A percentile compares a stretch with the other conserved stretches of the same genome.
These are phyloP conservation scores for Beroe forskalii DNA, from an alignment of 37 sponge, comb jelly and placozoan genomes.

Conservation along the genomic window DNA sequence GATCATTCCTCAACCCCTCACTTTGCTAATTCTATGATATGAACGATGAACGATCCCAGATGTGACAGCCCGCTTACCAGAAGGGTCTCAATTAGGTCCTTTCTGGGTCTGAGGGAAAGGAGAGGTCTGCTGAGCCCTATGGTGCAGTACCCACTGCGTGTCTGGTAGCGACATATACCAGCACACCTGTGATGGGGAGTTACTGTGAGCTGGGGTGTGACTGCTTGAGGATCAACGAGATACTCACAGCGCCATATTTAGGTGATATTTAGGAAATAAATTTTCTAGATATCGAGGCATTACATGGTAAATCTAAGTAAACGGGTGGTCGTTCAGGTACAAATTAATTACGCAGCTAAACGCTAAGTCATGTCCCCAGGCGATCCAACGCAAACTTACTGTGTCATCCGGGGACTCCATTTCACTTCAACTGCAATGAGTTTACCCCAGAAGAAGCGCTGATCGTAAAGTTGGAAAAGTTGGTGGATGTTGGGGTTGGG, in stretches of 20 bases:
- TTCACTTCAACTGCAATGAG: conserved; percentile 83
- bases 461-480: conserved; percentile 82
- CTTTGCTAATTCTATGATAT: too few species aligned
- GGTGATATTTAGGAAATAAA: too few species aligned
- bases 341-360: too few species aligned
- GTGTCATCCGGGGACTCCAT: conserved; percentile 96
- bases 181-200: conserved; percentile 86
- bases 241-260: too few species aligned
- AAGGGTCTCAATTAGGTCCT: conserved; percentile 91
- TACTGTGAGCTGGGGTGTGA: too few species aligned
- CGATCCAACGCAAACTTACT: conserved; percentile 84
- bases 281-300: too few species aligned
- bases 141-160: conserved; percentile 79
- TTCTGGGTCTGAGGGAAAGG: conserved; percentile 71
- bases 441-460: conserved; percentile 76
- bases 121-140: conserved; percentile 82
- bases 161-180: conserved; percentile 84
- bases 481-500: conserved; percentile 89
- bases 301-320: too few species aligned
- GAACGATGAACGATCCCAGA: too few species aligned
- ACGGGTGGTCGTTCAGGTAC: too few species aligned
- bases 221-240: too few species aligned
- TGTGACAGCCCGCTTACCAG: conserved; percentile 85
- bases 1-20: too few species aligned
- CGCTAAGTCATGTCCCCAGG: too few species aligned